Conservation (phyloP, 1,140 invertebrate species). For the Tachypleus tridentatus region DNA sequence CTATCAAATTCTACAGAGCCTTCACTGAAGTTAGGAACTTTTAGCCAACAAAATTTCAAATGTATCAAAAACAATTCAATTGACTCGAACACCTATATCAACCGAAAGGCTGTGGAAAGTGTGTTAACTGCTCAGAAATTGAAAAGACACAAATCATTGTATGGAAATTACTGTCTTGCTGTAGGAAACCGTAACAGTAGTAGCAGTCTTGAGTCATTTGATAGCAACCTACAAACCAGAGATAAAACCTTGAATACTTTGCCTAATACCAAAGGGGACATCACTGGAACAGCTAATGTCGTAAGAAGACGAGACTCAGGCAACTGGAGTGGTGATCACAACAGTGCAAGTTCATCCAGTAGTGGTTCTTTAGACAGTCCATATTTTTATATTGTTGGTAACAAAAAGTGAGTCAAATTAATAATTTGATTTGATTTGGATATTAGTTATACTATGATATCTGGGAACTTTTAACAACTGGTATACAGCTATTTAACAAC, state of each 20-base stretch:
- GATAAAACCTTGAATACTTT: too few relatives aligned
- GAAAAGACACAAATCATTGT: constrained; percentile 20
- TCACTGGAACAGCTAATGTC: constrained; percentile 13
- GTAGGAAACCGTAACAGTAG: constrained; percentile 32
- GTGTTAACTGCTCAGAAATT: constrained; percentile 34
- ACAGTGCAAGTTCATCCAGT: constrained; percentile 82
- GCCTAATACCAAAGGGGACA: constrained; percentile 2
- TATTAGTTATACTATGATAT: too few relatives aligned
- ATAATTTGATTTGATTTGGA: background rate
- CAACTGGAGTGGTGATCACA: constrained; percentile 88
- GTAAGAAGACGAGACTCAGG: constrained; percentile 69
- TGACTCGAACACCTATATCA: constrained; percentile 46
- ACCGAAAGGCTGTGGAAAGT: constrained; percentile 40
- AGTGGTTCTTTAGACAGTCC: constrained; percentile 85
- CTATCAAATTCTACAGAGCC: too few relatives aligned
- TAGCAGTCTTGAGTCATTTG: constrained; percentile 35
- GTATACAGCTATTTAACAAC: too few relatives aligned
- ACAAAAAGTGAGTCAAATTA: constrained; percentile 16
- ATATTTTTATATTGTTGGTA: constrained; percentile 54
- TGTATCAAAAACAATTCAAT: too few relatives aligned
- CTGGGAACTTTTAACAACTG: too few relatives aligned
- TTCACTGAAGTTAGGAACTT: too few relatives aligned
- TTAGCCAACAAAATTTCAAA: too few relatives aligned
- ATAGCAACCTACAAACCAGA: constrained; percentile 38
- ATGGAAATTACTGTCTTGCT: background rate